Evolutionary conservation across 37 sponge, comb jelly and placozoan species (phyloP).

Genomic region (Oopsacas minuta): DNA sequence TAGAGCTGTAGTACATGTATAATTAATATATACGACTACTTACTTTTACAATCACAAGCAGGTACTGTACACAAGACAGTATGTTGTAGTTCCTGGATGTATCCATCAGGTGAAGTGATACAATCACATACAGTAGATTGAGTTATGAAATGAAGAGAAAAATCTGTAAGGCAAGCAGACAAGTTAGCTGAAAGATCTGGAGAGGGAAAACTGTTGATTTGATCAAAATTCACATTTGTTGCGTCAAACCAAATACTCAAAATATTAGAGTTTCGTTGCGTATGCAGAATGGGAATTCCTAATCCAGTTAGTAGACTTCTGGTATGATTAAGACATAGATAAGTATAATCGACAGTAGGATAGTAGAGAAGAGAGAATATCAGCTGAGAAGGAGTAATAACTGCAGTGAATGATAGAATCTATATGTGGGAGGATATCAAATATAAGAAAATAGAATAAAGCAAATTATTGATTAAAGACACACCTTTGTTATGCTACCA

Average conservation of each 20-base stretch:
- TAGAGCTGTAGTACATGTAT: not conserved
- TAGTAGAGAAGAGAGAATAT: not conserved
- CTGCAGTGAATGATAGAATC: not conserved
- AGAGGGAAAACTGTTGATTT: not conserved
- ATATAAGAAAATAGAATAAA: no score
- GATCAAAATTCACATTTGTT: not conserved
- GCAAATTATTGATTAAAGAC: no score
- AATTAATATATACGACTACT: not conserved
- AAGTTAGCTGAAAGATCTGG: not conserved
- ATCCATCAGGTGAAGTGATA: not conserved
- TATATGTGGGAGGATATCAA: no score
- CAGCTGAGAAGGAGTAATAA: not conserved
- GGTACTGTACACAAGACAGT: not conserved
- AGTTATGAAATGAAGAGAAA: not conserved
- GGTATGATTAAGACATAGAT: not conserved
- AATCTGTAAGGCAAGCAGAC: not conserved
- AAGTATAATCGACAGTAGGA: not conserved
- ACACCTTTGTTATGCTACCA: not conserved
- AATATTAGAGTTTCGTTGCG: not conserved
- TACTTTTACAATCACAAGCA: not conserved
- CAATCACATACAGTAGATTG: not conserved
- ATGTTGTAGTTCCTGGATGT: not conserved
- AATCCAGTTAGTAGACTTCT: not conserved
- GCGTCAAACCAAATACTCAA: not conserved
- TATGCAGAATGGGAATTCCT: not conserved